These are phyloP conservation scores for Aradophagus sp. DNA, from an alignment of 1,140 invertebrate genomes.

Conservation along the genomic window DNA sequence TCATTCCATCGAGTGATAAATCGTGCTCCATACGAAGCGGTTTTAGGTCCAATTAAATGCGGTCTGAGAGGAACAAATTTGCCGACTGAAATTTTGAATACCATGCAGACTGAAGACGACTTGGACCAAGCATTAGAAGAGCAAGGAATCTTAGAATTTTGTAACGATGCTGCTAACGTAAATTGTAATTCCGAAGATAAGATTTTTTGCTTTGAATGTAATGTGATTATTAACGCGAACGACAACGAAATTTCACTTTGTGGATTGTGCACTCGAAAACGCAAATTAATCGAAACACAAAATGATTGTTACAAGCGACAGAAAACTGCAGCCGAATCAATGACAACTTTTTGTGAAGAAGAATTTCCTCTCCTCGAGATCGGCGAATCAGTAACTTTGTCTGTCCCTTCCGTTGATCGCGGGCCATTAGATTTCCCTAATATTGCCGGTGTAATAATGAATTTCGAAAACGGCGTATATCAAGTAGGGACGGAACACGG, in stretches of 20 bases:
- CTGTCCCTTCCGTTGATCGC: neutral
- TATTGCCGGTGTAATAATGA: neutral
- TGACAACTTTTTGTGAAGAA: constrained; percentile 2
- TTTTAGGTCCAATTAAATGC: no score
- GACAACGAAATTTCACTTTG: neutral
- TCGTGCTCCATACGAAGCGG: no score
- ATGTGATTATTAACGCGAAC: no score
- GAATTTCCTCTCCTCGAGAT: neutral
- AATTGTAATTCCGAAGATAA: no score
- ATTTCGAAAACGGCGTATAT: constrained; percentile 1
- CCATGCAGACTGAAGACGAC: no score
- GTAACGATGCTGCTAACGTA: no score
- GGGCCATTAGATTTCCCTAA: neutral
- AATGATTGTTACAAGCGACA: constrained; percentile 1
- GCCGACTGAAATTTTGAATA: no score
- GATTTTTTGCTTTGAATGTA: no score
- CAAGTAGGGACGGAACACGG: neutral
- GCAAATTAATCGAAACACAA: neutral
- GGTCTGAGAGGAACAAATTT: no score
- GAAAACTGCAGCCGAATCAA: neutral
- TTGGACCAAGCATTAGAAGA: no score
- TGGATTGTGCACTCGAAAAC: neutral
- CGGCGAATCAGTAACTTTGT: neutral
- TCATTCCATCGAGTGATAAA: no score
- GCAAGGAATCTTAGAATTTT: no score